Conservation (phyloP, 2,888 invertebrate species). For the Azorinus chamasolen region DNA sequence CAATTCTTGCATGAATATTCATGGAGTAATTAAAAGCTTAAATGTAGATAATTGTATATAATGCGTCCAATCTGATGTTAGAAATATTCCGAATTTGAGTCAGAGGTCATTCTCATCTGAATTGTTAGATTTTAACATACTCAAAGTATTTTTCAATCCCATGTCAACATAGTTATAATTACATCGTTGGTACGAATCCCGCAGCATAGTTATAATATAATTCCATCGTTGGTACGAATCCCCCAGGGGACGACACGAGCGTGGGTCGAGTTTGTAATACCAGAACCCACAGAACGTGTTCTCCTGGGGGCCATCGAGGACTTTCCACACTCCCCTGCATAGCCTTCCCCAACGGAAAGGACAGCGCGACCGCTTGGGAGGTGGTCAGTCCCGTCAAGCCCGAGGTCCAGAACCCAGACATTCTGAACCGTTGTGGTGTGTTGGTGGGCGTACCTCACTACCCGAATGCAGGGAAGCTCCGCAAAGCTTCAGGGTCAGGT, state of each 20-base stretch:
- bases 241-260: constrained; percentile 36
- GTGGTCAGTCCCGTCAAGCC: constrained; percentile 15
- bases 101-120: too few species aligned
- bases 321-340: constrained; percentile 25
- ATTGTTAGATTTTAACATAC: too few species aligned
- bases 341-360: constrained; percentile 31
- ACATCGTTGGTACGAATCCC: background rate
- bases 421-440: constrained; percentile 7
- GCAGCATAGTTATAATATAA: background rate
- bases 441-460: constrained; percentile 28
- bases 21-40: too few species aligned
- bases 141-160: too few species aligned
- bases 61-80: background rate
- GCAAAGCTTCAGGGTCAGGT: constrained; percentile 29
- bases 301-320: constrained; percentile 26
- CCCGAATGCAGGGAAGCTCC: constrained; percentile 34
- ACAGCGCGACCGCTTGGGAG: constrained; percentile 44
- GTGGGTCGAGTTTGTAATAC: constrained; percentile 8
- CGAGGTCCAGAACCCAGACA: constrained; percentile 17
- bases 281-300: constrained; percentile 7
- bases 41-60: background rate
- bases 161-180: background rate
- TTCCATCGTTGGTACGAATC: constrained; percentile 7
- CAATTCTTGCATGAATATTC: too few species aligned
- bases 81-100: background rate